Evolutionary conservation across 2,113 vertebrate genomes (phyloP), one percentile per base, ranked within the genome.

Genomic region (Paraplagusia blochii): DNA sequence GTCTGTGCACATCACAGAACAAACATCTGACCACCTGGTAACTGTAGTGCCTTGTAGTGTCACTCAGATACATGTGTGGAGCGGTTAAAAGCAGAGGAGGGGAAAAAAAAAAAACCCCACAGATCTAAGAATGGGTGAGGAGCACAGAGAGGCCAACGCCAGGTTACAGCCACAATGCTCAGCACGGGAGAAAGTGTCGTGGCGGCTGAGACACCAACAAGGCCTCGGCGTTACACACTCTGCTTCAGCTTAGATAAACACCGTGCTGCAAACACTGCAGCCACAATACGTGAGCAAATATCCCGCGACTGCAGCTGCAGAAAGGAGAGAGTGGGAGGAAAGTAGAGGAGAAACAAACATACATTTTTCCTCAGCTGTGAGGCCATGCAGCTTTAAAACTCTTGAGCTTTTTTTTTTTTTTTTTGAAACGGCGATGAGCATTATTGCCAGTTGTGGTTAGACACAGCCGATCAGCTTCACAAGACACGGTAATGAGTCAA

Each of bases 401-500:
- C 76, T 83, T 81, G 72, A 81, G 83, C 82, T 84, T 84, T 85
- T 82, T 78, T 29, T 29, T 82, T 78, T 29, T 29, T 29, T 29
- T 29, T 29, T 29, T 4, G 6, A 29, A 80, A 74, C 79, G 70
- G 82, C 81, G 56, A 75, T 95, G 94, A 95, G 95, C 96, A 93
- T 96, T 98, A 95, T 95, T 95, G 95, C 94, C 91, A 92, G 94
- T 93, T 95, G 93, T 94, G 95, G 94, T 29, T 95, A 94, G 95
- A 93, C 93, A 93, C 93, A 29, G 93, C 94, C 94, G 94, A 98
- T 98, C 95, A 93, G 95, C 96, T 95, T 96, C 95, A 97, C 95
- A 95, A 98, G 97, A 95, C 97, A 97, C 95, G 93, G 95, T 98
- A 98, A 98, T 96, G 97, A 99, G 97, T 99, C 97, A 98, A 99